Percentiles rank a stretch among this genome's conserved stretches.
Conservation (phyloP, 2,797 vertebrate genomes). For the Odontamblyopus rebecca region DNA sequence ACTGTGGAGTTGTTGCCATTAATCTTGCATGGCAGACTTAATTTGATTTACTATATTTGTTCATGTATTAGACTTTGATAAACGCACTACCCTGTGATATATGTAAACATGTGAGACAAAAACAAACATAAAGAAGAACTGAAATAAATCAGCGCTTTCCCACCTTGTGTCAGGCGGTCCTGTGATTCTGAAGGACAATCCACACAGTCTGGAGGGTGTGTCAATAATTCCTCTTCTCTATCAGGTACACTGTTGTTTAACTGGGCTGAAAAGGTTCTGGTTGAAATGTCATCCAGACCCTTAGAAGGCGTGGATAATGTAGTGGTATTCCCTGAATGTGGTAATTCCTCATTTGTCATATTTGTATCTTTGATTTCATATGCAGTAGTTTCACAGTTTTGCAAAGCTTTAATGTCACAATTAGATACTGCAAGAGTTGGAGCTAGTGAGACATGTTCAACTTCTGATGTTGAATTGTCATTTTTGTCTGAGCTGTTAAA, state of each 20-base stretch:
- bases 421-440: constrained; percentile 8
- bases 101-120: constrained; percentile 29
- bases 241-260: constrained; percentile 5
- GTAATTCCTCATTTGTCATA: constrained; percentile 21
- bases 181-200: constrained; percentile 29
- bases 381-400: constrained; percentile 15
- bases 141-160: constrained; percentile 46
- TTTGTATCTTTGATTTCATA: constrained; percentile 26
- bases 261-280: constrained; percentile 10
- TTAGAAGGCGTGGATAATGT: constrained; percentile 10
- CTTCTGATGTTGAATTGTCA: constrained; percentile 28
- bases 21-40: constrained; percentile 36
- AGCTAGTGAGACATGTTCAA: background rate
- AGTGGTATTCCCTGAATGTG: constrained; percentile 16
- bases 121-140: constrained; percentile 30
- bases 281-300: background rate
- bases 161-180: constrained; percentile 44
- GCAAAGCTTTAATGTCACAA: constrained; percentile 18
- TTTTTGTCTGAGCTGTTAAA: constrained; percentile 17
- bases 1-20: constrained; percentile 39
- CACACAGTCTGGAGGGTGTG: constrained; percentile 9
- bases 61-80: constrained; percentile 50
- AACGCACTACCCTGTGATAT: constrained; percentile 44
- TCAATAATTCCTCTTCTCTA: constrained; percentile 2
- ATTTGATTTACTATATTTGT: constrained; percentile 49